Evolutionary conservation across 1,140 invertebrate species (phyloP), one percentile per base, ranked within the genome.

Genomic region (Watersipora subatra): DNA sequence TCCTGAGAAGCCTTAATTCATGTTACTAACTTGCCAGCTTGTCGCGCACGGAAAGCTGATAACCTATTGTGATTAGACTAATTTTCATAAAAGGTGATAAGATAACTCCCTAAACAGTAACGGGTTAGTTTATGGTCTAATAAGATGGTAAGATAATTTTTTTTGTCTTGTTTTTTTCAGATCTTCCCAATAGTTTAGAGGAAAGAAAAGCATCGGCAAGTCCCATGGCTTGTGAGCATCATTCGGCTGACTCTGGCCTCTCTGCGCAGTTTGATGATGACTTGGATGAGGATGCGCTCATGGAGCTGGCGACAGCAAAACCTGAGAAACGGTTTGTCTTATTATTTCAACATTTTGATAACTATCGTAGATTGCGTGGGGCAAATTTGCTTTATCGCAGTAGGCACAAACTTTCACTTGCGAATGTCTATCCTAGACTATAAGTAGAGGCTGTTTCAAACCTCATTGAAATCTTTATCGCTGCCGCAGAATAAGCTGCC

Each of bases 261-360:
- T 74, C 72, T 62, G 70, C 73, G 46, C 70, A 78, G 58, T 78
- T 79, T 74, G 74, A 77, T 70, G 75, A 75, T 59, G 67, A 70
- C 28, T 58, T 68, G 56, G 64, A 59, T 46, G 66, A 59, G 12
- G 62, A 24, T 27, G 28, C 24, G 62, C 17, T 19, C 20, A 12
- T 56, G 12, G 72, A 74, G 24, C 67, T 72, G 3, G 67, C 67
- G 20, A 72, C 68, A 2, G 61, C 22, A 22, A 61, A 56, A 28
- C 15, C 62, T 63, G 62, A 65, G 3, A n/a, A 22, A 58, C 24
- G 25, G 28, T 64, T n/a, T 46, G 34, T n/a, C 7, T 46, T 46
- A 46, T n/a, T 46, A 46, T 7, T 46, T 46, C 7, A 7, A 12
- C 7, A 12, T 46, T 46, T 12, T 46, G n/a, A n/a, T 46, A 12